phyloP scores from a whole-genome alignment of 2,888 invertebrate genomes.

The Lomographa bimaculata region DNA sequence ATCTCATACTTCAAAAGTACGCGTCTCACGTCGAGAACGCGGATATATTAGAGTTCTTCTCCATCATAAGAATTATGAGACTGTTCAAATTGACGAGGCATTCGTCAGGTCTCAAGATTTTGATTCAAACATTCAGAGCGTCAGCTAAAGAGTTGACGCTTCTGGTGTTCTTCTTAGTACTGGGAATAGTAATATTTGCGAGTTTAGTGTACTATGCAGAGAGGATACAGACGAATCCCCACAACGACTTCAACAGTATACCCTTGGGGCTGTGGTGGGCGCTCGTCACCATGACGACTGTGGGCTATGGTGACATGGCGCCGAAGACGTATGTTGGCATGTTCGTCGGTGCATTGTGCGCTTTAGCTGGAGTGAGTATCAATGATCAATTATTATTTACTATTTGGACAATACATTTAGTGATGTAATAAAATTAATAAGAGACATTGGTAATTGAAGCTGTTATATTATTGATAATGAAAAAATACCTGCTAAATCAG shows the following conservation, averaged over 20 bases:
- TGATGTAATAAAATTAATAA: too few relatives aligned
- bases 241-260: slow-evolving; percentile 99
- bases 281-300: slow-evolving; percentile 99
- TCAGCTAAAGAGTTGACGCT: slow-evolving; percentile 98
- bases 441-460: too few relatives aligned
- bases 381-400: too few relatives aligned
- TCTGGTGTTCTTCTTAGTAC: slow-evolving; percentile 97
- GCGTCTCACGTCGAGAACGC: slow-evolving; percentile 96
- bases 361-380: slow-evolving; percentile 95
- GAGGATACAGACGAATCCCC: slow-evolving; percentile 96
- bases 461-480: too few relatives aligned
- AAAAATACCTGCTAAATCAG: too few relatives aligned
- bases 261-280: slow-evolving; percentile 99
- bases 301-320: slow-evolving; percentile 99
- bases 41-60: slow-evolving; percentile 98
- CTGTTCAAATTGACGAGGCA: slow-evolving; percentile 98
- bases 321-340: slow-evolving; percentile 99
- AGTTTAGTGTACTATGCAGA: slow-evolving; percentile 99
- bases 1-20: slow-evolving; percentile 94
- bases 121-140: slow-evolving; percentile 98
- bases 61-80: slow-evolving; percentile 98
- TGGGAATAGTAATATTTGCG: slow-evolving; percentile 99
- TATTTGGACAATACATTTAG: too few relatives aligned
- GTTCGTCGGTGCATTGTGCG: slow-evolving; percentile 99
- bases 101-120: slow-evolving; percentile 98